Conservation (phyloP, 2,113 vertebrate genomes). For the Phyllopteryx taeniolatus region DNA sequence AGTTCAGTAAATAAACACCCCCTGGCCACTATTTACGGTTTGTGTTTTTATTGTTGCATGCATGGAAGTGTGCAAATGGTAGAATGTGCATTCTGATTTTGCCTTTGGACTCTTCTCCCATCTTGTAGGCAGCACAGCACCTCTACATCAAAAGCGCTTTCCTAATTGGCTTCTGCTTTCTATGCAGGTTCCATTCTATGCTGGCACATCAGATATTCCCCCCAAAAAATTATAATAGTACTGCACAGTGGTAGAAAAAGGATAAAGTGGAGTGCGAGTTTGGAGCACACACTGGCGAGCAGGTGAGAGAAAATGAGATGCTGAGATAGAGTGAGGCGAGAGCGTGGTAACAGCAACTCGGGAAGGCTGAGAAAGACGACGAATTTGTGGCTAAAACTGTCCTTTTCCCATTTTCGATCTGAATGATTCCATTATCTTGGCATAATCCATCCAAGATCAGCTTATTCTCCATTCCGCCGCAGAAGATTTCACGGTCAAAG, state of each 20-base stretch:
- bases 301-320: constrained; percentile 17
- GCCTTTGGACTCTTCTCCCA: constrained; percentile 1
- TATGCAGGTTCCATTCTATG: constrained; percentile 56
- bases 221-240: constrained; percentile 43
- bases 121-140: constrained; percentile 46
- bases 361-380: constrained; percentile 27
- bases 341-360: constrained; percentile 1
- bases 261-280: constrained; percentile 6
- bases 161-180: constrained; percentile 66
- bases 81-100: constrained; percentile 17
- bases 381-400: constrained; percentile 51
- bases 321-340: constrained; percentile 3
- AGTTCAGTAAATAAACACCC: not conserved
- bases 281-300: constrained; percentile 15
- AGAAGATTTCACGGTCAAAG: constrained; percentile 45
- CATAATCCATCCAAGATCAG: constrained; percentile 59
- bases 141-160: constrained; percentile 46
- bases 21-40: not conserved
- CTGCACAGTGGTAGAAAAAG: constrained; percentile 19
- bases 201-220: constrained; percentile 40
- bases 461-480: constrained; percentile 43
- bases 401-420: constrained; percentile 58
- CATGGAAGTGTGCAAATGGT: constrained; percentile 10
- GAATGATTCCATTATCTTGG: constrained; percentile 66
- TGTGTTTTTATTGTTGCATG: not conserved